A percentile compares a stretch with the other conserved stretches of the same genome.
Conservation (phyloP, 2,797 vertebrate species). For the Carduelis carduelis region DNA sequence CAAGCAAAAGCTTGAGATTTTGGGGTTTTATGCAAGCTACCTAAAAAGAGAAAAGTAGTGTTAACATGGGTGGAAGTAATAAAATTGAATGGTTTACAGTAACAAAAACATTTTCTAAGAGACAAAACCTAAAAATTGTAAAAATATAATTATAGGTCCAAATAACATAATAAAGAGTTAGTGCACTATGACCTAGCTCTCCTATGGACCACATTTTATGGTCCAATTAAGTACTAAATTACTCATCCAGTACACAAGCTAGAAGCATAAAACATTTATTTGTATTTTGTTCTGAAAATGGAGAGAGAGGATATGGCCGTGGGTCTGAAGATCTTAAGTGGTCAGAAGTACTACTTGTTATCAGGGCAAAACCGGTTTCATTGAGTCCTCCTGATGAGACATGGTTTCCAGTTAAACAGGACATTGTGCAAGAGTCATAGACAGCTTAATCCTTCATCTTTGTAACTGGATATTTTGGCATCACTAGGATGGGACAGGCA, state of each 20-base stretch:
- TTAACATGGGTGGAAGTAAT: background rate
- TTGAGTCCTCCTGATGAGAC: background rate
- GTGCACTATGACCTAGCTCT: background rate
- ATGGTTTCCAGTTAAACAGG: background rate
- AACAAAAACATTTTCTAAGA: background rate
- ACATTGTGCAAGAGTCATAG: fast-evolving
- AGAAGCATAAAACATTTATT: background rate
- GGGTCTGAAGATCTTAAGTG: background rate
- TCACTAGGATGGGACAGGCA: fast-evolving
- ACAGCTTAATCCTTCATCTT: background rate
- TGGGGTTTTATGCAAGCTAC: background rate
- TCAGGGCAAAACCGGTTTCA: background rate
- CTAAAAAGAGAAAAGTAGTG: background rate
- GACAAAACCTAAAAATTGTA: background rate
- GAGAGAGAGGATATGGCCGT: background rate
- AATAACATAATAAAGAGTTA: background rate
- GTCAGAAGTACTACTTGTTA: background rate
- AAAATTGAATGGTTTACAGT: background rate
- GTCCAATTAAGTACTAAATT: background rate
- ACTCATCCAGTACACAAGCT: background rate
- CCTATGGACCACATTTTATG: background rate
- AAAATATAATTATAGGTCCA: background rate
- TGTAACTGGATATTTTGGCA: too few relatives aligned
- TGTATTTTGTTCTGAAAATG: background rate
- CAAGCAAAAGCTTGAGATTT: background rate